Base-by-base conservation (phyloP, 2,113 vertebrate species). In the Hippocampus zosterae region DNA sequence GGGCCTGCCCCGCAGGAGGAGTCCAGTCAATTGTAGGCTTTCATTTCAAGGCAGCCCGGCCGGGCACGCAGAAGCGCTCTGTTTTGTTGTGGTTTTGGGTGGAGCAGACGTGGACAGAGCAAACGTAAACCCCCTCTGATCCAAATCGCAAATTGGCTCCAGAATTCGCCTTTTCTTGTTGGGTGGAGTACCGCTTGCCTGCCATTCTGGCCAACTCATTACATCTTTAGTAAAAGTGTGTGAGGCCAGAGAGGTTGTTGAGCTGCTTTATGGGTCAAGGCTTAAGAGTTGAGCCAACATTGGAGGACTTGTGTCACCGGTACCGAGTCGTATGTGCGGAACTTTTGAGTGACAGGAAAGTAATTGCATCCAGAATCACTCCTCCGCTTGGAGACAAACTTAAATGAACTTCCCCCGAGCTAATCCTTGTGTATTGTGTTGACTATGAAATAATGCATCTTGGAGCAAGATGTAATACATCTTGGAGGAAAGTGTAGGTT, bases 1-100 rank as follows among this genome's bases (percentile, higher is more conserved):
- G 42, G 33, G 33, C 13, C 42, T 12, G 53, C 77, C 70, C 73
- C 67, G n/a, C 62, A 48, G 77, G 81, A 77, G 59, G n/a, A 82
- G 65, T 68, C 75, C 71, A 10, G 40, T 92, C 87, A 92, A 90
- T 89, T 76, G 65, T 27, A 0, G 57, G 76, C 87, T 91, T 91
- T 92, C 85, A 89, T 88, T 76, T 72, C 57, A 42, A 67, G 56
- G 65, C 29, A 44, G 64, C n/a, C 33, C 29, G 29, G 27, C 46
- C 64, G 67, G 65, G 75, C 69, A 77, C 72, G 85, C 66, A 79
- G 77, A 63, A 60, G 57, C 6, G 15, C 73, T 81, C 80, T 85
- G 81, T 85, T 81, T 66, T 67, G 71, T 71, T 74, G 77, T 57
- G 81, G 78, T 71, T 72, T 72, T 13, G 41, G 78, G 68, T 65